These are phyloP conservation scores for Sesia apiformis DNA, from an alignment of 2,888 invertebrate species.

Conservation along the genomic window DNA sequence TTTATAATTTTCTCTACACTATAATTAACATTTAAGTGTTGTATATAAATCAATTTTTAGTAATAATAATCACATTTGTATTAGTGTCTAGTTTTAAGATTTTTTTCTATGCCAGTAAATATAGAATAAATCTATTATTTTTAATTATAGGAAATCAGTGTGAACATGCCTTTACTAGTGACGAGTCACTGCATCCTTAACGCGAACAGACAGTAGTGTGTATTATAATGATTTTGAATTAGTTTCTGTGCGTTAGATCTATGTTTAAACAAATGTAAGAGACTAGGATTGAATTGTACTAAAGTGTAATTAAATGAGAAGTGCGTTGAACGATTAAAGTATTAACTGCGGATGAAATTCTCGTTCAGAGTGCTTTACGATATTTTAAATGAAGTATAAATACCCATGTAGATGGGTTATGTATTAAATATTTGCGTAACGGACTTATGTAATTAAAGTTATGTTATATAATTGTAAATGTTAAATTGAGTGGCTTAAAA, in stretches of 20 bases:
- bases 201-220: no score
- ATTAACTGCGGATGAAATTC: slow-evolving; percentile 47
- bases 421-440: neutral
- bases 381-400: slow-evolving; percentile 17
- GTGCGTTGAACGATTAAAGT: slow-evolving; percentile 31
- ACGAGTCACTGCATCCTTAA: no score
- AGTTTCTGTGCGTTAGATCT: no score
- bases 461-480: slow-evolving; percentile 46
- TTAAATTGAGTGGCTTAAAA: slow-evolving; percentile 52
- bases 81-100: no score
- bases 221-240: no score
- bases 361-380: slow-evolving; percentile 26
- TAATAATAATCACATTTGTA: no score
- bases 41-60: neutral
- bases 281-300: neutral
- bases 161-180: no score
- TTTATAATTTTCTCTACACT: neutral
- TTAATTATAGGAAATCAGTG: no score
- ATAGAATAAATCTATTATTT: no score
- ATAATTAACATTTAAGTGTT: neutral
- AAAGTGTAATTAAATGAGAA: neutral
- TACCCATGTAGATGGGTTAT: slow-evolving; percentile 6
- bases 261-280: neutral
- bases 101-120: no score
- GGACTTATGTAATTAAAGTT: slow-evolving; percentile 26